Conservation (phyloP, 2,113 vertebrate species). For the Opisthocomus hoazin region DNA sequence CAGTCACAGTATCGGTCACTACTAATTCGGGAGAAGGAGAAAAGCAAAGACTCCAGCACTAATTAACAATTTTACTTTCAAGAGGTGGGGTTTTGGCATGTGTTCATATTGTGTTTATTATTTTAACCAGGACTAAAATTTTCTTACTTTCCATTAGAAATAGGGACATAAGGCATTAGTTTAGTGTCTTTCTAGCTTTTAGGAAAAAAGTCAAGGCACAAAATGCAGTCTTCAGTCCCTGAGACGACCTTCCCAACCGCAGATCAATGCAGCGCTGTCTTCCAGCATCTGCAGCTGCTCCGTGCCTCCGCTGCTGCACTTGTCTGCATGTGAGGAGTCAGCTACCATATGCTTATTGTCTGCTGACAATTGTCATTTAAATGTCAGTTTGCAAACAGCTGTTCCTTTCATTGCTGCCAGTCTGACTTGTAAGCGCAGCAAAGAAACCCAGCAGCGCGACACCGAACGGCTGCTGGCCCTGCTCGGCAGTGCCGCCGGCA, state of each 20-base stretch:
- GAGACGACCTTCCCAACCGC: background rate
- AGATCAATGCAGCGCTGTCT: background rate
- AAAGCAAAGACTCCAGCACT: background rate
- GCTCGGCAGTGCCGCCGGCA: background rate
- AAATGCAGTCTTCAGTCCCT: fast-evolving
- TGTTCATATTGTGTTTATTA: background rate
- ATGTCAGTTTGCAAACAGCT: conserved; percentile 36
- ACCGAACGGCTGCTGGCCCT: background rate
- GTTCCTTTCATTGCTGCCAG: background rate
- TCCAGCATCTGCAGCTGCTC: background rate
- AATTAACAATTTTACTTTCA: background rate
- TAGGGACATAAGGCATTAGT: background rate
- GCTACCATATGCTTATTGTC: background rate
- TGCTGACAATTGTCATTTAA: conserved; percentile 12
- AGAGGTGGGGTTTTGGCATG: background rate
- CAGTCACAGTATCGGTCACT: background rate
- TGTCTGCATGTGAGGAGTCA: background rate
- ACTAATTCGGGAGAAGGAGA: background rate
- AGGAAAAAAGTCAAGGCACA: background rate
- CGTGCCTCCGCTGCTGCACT: background rate
- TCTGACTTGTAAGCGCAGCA: background rate
- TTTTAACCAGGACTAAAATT: background rate
- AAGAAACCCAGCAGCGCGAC: background rate
- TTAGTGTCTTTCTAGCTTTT: background rate
- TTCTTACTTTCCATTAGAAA: background rate